These are phyloP conservation scores for Hypselothyrea guttata DNA, from an alignment of 2,888 invertebrate species.

Conservation along the genomic window DNA sequence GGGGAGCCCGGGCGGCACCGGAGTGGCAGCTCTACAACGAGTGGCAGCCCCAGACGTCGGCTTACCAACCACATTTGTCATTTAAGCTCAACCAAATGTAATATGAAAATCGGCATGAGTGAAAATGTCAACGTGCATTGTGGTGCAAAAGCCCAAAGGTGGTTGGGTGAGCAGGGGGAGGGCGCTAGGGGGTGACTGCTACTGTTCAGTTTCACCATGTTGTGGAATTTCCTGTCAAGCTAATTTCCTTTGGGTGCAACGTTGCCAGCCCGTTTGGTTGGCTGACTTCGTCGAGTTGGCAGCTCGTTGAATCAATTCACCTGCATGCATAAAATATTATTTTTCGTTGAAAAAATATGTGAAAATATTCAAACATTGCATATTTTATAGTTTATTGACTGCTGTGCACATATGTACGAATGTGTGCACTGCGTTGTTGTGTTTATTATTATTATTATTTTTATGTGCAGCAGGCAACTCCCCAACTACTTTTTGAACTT, in stretches of 20 bases:
- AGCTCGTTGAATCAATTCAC: slow-evolving; percentile 73
- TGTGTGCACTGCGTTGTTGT: slow-evolving; percentile 17
- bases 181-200: neutral
- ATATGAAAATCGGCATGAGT: slow-evolving; percentile 73
- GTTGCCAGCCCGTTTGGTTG: slow-evolving; percentile 46
- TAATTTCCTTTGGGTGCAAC: slow-evolving; percentile 78
- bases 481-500: slow-evolving; percentile 27
- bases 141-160: slow-evolving; percentile 24
- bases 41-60: slow-evolving; percentile 62
- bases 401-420: slow-evolving; percentile 28
- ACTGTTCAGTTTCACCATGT: slow-evolving; percentile 35
- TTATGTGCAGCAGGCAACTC: no score
- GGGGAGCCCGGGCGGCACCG: neutral
- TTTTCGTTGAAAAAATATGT: slow-evolving; percentile 31
- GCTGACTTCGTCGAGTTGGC: slow-evolving; percentile 48
- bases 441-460: no score
- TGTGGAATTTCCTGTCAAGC: slow-evolving; percentile 79
- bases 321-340: slow-evolving; percentile 74
- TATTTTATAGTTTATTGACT: slow-evolving; percentile 76
- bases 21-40: slow-evolving; percentile 1
- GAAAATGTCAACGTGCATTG: slow-evolving; percentile 69
- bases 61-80: slow-evolving; percentile 74
- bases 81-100: slow-evolving; percentile 74
- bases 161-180: neutral
- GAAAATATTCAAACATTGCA: slow-evolving; percentile 66